phyloP scores from a whole-genome alignment of 2,797 vertebrate species.

The Syncerus caffer region DNA sequence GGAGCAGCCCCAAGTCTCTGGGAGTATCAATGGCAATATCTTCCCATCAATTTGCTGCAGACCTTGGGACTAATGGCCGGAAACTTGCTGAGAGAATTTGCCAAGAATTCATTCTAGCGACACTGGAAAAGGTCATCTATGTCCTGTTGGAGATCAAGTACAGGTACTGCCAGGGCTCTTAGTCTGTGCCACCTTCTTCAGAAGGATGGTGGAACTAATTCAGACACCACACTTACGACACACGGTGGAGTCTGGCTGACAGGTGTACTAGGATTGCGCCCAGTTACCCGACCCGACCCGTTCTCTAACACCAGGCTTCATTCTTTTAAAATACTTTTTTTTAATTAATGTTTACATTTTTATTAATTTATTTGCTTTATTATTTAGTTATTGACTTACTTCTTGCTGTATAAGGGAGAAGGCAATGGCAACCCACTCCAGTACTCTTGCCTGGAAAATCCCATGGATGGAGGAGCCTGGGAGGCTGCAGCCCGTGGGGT shows the following conservation, averaged over 20 bases:
- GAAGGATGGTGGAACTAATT: not conserved
- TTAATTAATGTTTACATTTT: not conserved
- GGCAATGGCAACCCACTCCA: not conserved
- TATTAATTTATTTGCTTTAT: not conserved
- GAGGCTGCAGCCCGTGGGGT: rapidly evolving
- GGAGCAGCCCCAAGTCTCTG: not conserved
- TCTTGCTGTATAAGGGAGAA: not conserved
- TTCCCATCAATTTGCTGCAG: not conserved
- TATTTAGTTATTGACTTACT: not conserved
- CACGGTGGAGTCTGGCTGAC: not conserved
- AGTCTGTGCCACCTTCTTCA: not conserved
- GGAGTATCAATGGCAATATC: not conserved
- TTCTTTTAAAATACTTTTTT: not conserved
- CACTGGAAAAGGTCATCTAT: not conserved
- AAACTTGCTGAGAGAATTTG: not conserved
- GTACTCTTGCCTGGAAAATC: not conserved
- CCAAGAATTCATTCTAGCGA: not conserved
- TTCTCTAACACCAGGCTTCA: not conserved
- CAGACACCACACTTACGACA: not conserved
- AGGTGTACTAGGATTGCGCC: not conserved
- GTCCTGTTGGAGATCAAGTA: not conserved
- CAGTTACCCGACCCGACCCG: rapidly evolving
- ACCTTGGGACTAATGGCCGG: not conserved
- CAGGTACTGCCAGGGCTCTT: not conserved
- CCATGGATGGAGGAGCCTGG: not conserved